Base-by-base conservation (phyloP, 2,797 vertebrate species). In the Salmo trutta region DNA sequence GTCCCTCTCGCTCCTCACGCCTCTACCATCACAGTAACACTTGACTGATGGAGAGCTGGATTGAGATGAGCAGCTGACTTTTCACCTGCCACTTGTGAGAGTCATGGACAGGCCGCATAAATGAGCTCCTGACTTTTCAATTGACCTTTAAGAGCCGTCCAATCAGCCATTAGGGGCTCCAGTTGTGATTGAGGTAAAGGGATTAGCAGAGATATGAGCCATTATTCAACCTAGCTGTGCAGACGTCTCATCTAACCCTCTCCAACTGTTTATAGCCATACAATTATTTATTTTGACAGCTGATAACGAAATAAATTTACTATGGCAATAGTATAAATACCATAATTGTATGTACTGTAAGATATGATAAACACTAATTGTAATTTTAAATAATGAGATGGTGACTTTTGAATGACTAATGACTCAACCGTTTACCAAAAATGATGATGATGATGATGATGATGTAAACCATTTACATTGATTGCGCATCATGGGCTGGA, bases 31-130 rank as follows among this genome's bases (percentile, higher is more conserved):
- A 83, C 77, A 82, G n/a, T 77, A 72, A 73, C 54, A 56, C 76
- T 81, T 88, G 83, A 91, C 76, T 81, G 85, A 88, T 86, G 79
- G 75, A 71, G 56, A 80, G 88, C 77, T 85, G 79, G 80, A 91
- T 88, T 81, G 70, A 82, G 83, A 87, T 81, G 76, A 88, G 87
- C 83, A 77, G 53, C 86, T 33, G 81, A 89, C 88, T 86, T 91
- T 90, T 87, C 75, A 83, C 81, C 74, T 76, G 59, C 70, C 56
- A 74, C 73, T 80, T 76, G 65, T 86, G 33, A 76, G 77, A 81
- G 77, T 76, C 71, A 71, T 82, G 52, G 72, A 81, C 73, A 79
- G 33, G 31, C 31, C 64, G 27, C 24, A 15, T 79, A 77, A 36
- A 82, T 64, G 47, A 87, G 52, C 5, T 56, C 12, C 36, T 17